Percentiles rank a stretch among this genome's conserved stretches.
phyloP scores from a whole-genome alignment of 2,797 vertebrate species.

The Chrosomus eos region DNA sequence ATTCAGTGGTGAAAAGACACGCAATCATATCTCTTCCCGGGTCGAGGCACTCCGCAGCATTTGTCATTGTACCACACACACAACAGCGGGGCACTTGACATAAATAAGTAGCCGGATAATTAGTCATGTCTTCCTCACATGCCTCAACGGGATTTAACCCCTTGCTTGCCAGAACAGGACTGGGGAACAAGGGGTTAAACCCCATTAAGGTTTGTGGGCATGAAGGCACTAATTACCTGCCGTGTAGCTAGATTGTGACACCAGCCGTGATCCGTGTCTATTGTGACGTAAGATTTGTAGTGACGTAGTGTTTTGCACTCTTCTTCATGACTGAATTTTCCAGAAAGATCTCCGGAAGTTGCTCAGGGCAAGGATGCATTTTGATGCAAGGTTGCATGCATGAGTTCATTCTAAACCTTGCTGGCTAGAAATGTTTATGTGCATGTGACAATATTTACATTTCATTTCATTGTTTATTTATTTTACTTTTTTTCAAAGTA shows the following conservation, averaged over 20 bases:
- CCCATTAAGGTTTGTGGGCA: background rate
- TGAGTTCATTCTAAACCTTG: background rate
- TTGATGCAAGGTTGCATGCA: background rate
- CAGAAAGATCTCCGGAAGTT: background rate
- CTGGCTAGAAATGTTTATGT: background rate
- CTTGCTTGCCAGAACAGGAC: background rate
- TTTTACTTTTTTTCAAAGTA: background rate
- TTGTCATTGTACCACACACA: slow-evolving; percentile 69
- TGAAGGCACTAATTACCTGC: slow-evolving; percentile 10
- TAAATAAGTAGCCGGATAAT: slow-evolving; percentile 54
- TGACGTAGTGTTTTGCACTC: slow-evolving; percentile 1
- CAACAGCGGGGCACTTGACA: slow-evolving; percentile 52
- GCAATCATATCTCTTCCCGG: slow-evolving; percentile 39
- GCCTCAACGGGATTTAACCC: slow-evolving; percentile 51
- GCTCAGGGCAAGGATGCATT: background rate
- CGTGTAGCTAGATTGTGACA: background rate
- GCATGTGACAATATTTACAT: background rate
- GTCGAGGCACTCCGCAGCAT: slow-evolving; percentile 48
- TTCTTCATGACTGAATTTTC: background rate
- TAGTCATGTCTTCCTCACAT: slow-evolving; percentile 25
- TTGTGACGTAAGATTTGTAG: slow-evolving; percentile 14
- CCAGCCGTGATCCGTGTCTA: background rate
- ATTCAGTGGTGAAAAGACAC: slow-evolving; percentile 32
- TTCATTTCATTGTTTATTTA: background rate
- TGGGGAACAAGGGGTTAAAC: slow-evolving; percentile 11